Evolutionary conservation across 2,797 vertebrate species (phyloP).

Genomic region (Clarias pachynema): DNA sequence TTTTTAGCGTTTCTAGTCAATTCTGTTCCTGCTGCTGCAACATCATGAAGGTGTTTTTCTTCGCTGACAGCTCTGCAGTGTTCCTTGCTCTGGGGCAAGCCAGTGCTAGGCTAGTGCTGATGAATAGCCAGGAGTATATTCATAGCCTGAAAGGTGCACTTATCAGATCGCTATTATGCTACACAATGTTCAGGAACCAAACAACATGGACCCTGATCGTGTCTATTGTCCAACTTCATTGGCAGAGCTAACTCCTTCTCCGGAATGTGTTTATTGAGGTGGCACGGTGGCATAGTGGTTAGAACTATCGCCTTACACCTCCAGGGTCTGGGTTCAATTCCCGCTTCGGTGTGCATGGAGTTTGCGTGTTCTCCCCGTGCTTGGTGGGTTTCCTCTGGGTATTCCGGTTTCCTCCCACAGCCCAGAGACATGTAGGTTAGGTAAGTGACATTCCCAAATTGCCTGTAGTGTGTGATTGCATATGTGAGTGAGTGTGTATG

Average conservation of each 20-base stretch:
- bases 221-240: neutral
- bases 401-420: too few species aligned
- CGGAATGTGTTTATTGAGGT: neutral
- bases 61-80: neutral
- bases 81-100: neutral
- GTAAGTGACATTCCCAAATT: too few species aligned
- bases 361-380: too few species aligned
- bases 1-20: neutral
- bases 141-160: neutral
- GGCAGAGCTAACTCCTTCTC: neutral
- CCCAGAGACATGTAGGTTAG: too few species aligned
- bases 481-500: too few species aligned
- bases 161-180: constrained; percentile 9
- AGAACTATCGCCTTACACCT: too few species aligned
- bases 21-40: neutral
- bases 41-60: constrained; percentile 1
- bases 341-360: too few species aligned
- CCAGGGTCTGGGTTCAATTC: too few species aligned
- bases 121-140: constrained; percentile 9
- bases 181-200: neutral
- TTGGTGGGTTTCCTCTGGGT: too few species aligned
- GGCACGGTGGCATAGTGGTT: too few species aligned
- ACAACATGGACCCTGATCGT: neutral
- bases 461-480: too few species aligned
- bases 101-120: neutral